These are phyloP conservation scores for Trilocha varians DNA, from an alignment of 2,888 invertebrate genomes.

Conservation along the genomic window DNA sequence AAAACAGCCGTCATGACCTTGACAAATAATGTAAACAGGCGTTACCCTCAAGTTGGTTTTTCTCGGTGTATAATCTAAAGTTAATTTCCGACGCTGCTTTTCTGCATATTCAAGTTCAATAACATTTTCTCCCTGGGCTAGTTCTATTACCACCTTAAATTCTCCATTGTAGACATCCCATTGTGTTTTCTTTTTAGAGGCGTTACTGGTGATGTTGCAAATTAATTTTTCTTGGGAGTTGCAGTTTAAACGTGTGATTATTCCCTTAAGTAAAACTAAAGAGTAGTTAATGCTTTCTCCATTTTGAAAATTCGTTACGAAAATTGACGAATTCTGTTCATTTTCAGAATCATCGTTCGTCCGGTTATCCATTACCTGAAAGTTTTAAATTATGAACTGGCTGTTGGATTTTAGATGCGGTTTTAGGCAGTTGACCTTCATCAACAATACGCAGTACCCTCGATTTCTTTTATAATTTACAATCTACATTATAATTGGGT, in stretches of 20 bases:
- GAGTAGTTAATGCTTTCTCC: constrained; percentile 75
- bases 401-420: constrained; percentile 15
- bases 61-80: constrained; percentile 72
- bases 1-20: constrained; percentile 84
- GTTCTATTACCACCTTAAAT: constrained; percentile 79
- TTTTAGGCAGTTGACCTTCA: constrained; percentile 29
- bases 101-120: constrained; percentile 74
- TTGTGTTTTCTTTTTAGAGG: constrained; percentile 49
- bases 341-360: constrained; percentile 54
- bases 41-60: constrained; percentile 77
- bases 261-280: constrained; percentile 75
- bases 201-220: constrained; percentile 53
- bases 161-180: constrained; percentile 78
- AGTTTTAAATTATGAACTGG: constrained; percentile 27
- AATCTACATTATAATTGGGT: constrained; percentile 35
- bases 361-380: constrained; percentile 71
- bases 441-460: constrained; percentile 24
- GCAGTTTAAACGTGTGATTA: constrained; percentile 59
- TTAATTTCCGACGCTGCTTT: constrained; percentile 51
- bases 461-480: constrained; percentile 29
- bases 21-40: constrained; percentile 88
- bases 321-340: constrained; percentile 57
- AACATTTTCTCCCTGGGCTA: constrained; percentile 76
- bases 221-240: constrained; percentile 53
- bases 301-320: constrained; percentile 75